phyloP scores from a whole-genome alignment of 2,797 vertebrate species.

The Uromys caudimaculatus region DNA sequence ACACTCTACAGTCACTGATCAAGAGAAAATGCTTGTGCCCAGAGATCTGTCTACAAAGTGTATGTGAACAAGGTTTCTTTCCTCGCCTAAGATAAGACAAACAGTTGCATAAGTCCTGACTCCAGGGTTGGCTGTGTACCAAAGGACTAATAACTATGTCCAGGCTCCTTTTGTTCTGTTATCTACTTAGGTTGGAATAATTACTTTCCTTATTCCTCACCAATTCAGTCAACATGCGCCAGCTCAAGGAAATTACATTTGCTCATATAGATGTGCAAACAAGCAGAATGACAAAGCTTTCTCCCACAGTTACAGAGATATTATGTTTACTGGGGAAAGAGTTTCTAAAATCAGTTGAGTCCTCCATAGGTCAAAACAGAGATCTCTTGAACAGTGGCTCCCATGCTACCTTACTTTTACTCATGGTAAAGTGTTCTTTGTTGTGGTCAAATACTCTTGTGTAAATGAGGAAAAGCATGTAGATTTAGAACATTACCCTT shows the following conservation, averaged over 20 bases:
- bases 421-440: neutral
- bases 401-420: neutral
- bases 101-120: neutral
- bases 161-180: slow-evolving; percentile 45
- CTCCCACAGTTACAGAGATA: slow-evolving; percentile 69
- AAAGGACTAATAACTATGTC: slow-evolving; percentile 58
- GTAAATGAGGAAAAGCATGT: neutral
- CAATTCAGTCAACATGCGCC: slow-evolving; percentile 68
- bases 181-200: slow-evolving; percentile 62
- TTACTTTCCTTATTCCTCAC: slow-evolving; percentile 75
- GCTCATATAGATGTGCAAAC: slow-evolving; percentile 75
- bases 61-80: neutral
- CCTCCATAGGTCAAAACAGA: slow-evolving; percentile 47
- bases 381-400: neutral
- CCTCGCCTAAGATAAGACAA: neutral
- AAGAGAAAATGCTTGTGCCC: neutral
- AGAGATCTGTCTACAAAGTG: neutral
- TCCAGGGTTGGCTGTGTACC: slow-evolving; percentile 24
- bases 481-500: slow-evolving; percentile 33
- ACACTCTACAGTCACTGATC: neutral
- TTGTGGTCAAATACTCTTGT: slow-evolving; percentile 4
- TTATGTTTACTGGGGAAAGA: slow-evolving; percentile 52
- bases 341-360: slow-evolving; percentile 58
- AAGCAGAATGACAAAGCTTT: slow-evolving; percentile 73
- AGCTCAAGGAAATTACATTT: slow-evolving; percentile 79